Evolutionary conservation across 2,113 vertebrate species (phyloP).

Genomic region (Ptilonorhynchus violaceus): DNA sequence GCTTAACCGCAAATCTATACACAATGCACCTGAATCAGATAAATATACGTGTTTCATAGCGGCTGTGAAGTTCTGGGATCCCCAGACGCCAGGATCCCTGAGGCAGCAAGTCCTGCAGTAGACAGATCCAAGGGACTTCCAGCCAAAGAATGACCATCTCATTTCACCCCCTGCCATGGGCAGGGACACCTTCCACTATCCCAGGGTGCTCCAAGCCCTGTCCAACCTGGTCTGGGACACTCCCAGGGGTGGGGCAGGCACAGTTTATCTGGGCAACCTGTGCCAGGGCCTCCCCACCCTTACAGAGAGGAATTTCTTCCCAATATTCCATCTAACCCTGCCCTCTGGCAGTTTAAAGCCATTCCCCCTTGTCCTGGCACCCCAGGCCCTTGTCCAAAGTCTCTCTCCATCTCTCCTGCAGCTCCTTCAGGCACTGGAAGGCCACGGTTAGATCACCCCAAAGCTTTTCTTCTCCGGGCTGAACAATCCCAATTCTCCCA

Average conservation of each 20-base stretch:
- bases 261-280: background rate
- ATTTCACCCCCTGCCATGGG: background rate
- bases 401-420: background rate
- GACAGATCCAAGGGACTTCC: no score
- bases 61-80: background rate
- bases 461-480: background rate
- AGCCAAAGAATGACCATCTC: no score
- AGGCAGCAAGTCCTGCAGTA: background rate
- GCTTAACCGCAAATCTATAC: fast-evolving
- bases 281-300: fast-evolving
- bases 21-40: background rate
- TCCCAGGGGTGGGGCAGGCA: background rate
- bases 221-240: fast-evolving
- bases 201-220: fast-evolving
- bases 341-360: background rate
- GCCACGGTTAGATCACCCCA: background rate
- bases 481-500: background rate
- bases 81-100: no score
- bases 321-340: fast-evolving
- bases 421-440: background rate
- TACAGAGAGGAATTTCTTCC: fast-evolving
- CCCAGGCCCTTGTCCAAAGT: background rate
- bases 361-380: background rate
- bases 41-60: background rate
- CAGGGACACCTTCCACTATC: background rate